Base-by-base conservation (phyloP, 1,140 invertebrate genomes). In the Ceratosolen fusciceps region DNA sequence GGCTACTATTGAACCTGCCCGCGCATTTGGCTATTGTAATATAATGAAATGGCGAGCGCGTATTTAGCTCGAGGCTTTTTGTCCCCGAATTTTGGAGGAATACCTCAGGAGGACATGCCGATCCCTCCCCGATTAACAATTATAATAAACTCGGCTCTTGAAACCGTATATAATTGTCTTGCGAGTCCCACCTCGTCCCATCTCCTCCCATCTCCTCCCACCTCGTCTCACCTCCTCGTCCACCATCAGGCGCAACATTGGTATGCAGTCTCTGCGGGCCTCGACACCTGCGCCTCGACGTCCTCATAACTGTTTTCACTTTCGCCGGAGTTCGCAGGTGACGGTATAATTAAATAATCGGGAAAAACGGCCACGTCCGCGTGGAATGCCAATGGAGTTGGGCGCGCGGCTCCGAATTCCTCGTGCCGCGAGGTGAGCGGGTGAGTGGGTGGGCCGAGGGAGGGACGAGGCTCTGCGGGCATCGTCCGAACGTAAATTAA, bases 281-380 rank as follows among this genome's bases (percentile, higher is more conserved):
- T n/a, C 19, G 65, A 37, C 77, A 78, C 70, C 77, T 72, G 68
- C 68, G 24, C 16, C 1, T 19, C 0, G 34, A 76, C 58, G 26
- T 67, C 9, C n/a, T 76, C 47, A 68, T 58, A 67, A 74, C 39
- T 37, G 56, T 79, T 79, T 73, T 73, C 58, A 56, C 47, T 72
- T 71, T 77, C 75, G 16, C 56, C 52, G 52, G 26, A 79, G 67
- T 74, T 80, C 31, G 78, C 72, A 70, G 72, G 34, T 75, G 78
- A 80, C 26, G 62, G 34, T n/a, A 49, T 75, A 74, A 80, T 80
- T 75, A 49, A 68, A 80, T 68, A 31, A 75, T 9, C 2, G 37
- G 37, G 47, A 12, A 79, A 52, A 49, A 73, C 52, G 58, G 3
- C n/a, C 47, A 14, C n/a, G 34, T 54, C 29, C 37, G n/a, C 29